Conservation (phyloP, 2,888 invertebrate species). For the Patella caerulea region DNA sequence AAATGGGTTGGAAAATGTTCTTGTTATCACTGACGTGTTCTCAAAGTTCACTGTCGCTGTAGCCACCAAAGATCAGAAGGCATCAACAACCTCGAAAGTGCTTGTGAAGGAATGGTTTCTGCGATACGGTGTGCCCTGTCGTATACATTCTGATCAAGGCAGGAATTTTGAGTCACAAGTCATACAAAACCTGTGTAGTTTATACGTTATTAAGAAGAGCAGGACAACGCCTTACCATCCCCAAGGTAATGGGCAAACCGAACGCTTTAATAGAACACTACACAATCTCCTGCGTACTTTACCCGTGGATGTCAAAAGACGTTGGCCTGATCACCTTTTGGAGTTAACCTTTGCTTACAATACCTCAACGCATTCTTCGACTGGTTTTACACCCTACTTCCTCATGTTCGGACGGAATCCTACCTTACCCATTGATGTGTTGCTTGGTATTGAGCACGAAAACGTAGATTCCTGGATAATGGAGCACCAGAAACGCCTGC, state of each 20-base stretch:
- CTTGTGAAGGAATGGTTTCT: conserved; percentile 6
- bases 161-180: background rate
- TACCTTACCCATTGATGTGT: conserved; percentile 26
- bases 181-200: conserved; percentile 12
- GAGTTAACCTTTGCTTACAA: conserved; percentile 22
- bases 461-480: background rate
- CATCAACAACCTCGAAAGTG: conserved; percentile 19
- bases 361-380: conserved; percentile 20
- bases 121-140: background rate
- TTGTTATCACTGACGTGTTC: conserved; percentile 46
- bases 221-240: conserved; percentile 32
- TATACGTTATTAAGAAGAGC: conserved; percentile 26
- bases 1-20: conserved; percentile 40
- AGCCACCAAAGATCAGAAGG: conserved; percentile 35
- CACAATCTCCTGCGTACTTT: conserved; percentile 25
- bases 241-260: conserved; percentile 23
- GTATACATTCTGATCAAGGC: background rate
- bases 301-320: conserved; percentile 4
- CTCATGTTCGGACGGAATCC: conserved; percentile 33
- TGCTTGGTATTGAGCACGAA: conserved; percentile 16
- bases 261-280: conserved; percentile 30
- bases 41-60: conserved; percentile 33
- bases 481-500: background rate
- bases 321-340: background rate
- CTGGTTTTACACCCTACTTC: conserved; percentile 24